These are phyloP conservation scores for Bradynema listronoti DNA, from an alignment of 1,140 invertebrate genomes.

Conservation along the genomic window DNA sequence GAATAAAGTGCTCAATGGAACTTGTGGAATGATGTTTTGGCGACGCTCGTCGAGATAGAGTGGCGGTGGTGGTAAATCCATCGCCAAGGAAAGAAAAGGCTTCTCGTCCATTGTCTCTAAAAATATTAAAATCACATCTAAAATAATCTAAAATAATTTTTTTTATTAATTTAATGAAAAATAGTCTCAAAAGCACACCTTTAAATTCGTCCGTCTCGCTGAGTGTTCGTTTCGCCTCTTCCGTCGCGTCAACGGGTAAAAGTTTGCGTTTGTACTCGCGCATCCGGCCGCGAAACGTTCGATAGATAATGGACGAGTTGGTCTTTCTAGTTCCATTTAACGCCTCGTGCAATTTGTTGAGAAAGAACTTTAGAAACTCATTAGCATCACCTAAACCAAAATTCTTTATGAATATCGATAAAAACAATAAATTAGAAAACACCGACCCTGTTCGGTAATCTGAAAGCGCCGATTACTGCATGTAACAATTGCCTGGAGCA, in stretches of 20 bases:
- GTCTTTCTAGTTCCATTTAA: conserved; percentile 69
- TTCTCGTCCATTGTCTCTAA: conserved; percentile 41
- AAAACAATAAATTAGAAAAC: conserved; percentile 2
- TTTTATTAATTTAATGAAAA: conserved; percentile 22
- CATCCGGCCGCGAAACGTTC: conserved; percentile 90
- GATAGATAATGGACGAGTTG: conserved; percentile 82
- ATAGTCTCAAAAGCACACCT: conserved; percentile 49
- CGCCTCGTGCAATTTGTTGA: conserved; percentile 83
- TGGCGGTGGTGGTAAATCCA: conserved; percentile 40
- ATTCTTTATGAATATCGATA: neutral
- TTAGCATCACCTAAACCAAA: conserved; percentile 76
- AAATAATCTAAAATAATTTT: neutral
- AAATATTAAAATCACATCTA: conserved; percentile 6
- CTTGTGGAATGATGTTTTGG: conserved; percentile 59
- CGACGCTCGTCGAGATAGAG: conserved; percentile 48
- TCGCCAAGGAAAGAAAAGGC: conserved; percentile 38
- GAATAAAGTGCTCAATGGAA: conserved; percentile 83
- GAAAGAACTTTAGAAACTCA: conserved; percentile 90
- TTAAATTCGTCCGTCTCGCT: conserved; percentile 77
- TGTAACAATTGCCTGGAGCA: conserved; percentile 95
- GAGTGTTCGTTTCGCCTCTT: conserved; percentile 74
- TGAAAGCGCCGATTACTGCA: conserved; percentile 97
- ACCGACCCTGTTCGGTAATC: conserved; percentile 78
- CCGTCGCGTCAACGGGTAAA: conserved; percentile 77
- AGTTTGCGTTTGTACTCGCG: conserved; percentile 86